phyloP scores from a whole-genome alignment of 2,797 vertebrate genomes.

The Notamacropus eugenii region DNA sequence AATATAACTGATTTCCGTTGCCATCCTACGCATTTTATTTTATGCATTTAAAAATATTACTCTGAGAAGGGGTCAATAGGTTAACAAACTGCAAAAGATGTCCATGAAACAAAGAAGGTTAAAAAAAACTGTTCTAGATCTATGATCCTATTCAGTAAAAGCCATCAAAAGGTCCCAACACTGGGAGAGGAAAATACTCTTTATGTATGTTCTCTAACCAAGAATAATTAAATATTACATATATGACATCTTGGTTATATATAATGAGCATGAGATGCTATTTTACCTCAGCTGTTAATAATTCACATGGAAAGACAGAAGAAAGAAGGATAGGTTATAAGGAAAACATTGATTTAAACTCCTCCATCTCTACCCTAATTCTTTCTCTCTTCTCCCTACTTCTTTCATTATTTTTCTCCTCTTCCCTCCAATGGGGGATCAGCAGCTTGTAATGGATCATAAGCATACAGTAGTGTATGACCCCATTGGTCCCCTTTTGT shows the following conservation, averaged over 20 bases:
- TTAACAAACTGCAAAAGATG: too few relatives aligned
- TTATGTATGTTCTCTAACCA: neutral
- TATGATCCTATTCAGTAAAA: neutral
- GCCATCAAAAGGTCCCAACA: neutral
- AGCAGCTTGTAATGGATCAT: neutral
- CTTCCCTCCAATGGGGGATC: neutral
- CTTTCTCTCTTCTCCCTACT: neutral
- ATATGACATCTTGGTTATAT: neutral
- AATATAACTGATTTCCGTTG: neutral
- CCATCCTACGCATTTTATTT: neutral
- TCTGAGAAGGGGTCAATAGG: neutral
- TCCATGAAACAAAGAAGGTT: neutral
- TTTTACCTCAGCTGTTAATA: neutral
- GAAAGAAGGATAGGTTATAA: neutral
- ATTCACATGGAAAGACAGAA: neutral
- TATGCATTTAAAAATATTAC: neutral
- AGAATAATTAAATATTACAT: neutral
- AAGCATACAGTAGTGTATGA: neutral
- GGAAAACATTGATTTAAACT: neutral
- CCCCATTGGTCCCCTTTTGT: neutral
- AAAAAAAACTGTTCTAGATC: neutral
- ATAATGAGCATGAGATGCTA: neutral
- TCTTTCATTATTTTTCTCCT: neutral
- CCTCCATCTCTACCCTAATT: neutral
- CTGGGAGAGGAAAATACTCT: neutral